These are phyloP conservation scores for Boloria euphrosyne DNA, from an alignment of 2,888 invertebrate species.

Conservation along the genomic window DNA sequence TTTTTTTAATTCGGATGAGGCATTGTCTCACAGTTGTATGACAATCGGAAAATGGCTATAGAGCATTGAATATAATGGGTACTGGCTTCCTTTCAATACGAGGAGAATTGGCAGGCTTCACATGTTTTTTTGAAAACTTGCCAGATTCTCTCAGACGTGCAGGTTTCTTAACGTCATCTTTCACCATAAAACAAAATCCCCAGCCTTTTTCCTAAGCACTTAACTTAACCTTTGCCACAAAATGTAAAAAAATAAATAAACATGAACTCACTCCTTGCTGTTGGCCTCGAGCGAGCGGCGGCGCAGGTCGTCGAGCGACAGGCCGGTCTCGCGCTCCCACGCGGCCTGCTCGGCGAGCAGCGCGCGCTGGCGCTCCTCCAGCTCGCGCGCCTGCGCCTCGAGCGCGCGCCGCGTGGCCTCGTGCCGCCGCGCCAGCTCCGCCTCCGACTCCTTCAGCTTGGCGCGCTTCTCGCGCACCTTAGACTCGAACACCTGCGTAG, in stretches of 20 bases:
- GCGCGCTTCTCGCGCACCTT: conserved; percentile 98
- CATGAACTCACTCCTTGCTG: conserved; percentile 90
- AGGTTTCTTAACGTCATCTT: too few relatives aligned
- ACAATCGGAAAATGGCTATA: too few relatives aligned
- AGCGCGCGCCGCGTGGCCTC: conserved; percentile 88
- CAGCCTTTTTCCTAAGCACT: too few relatives aligned
- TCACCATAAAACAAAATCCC: too few relatives aligned
- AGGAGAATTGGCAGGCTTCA: too few relatives aligned
- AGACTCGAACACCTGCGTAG: conserved; percentile 93
- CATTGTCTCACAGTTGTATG: too few relatives aligned
- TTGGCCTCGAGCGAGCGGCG: conserved; percentile 94
- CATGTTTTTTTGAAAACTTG: too few relatives aligned
- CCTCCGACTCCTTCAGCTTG: conserved; percentile 97
- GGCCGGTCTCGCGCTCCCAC: conserved; percentile 95
- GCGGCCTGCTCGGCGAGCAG: conserved; percentile 92
- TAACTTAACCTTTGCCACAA: too few relatives aligned
- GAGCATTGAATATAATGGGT: too few relatives aligned
- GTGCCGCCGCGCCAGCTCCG: conserved; percentile 95
- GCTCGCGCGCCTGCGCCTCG: conserved; percentile 94
- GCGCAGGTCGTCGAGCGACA: conserved; percentile 94
- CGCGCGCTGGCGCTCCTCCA: conserved; percentile 93
- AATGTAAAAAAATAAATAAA: conserved; percentile 5
- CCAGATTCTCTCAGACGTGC: too few relatives aligned
- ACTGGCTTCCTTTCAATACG: too few relatives aligned
- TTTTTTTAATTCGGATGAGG: too few relatives aligned